Evolutionary conservation across 53 echinoderm and acorn worm genomes (phyloP), one percentile per base, ranked within the genome.

Genomic region (Stichopus horrens): DNA sequence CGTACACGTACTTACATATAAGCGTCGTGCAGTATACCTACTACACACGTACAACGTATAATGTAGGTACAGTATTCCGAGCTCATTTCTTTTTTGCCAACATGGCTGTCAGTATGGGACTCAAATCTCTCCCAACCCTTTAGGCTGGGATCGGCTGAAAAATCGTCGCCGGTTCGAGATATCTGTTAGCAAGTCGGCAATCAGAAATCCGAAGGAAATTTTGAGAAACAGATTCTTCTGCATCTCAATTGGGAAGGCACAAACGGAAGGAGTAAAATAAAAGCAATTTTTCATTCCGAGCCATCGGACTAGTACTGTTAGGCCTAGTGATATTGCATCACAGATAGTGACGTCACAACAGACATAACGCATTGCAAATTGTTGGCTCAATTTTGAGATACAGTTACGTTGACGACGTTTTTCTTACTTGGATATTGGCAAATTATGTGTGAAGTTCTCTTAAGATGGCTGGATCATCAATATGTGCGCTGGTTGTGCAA

Each of bases 141-240:
- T 85, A 85, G 85, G 85, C 66, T 85, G 85, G 85, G 85, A 85
- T 85, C 85, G 85, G 85, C 85, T 63, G 11, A 22, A 85, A 76
- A 10, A 85, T 66, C 85, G 7, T 85, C 21, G 85, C 85, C 85
- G 85, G 67, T 85, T 52, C 85, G 66, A 52, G 9, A 66, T 66
- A 11, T 85, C 19, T 85, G 85, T 59, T 63, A 63, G 52, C 85
- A 85, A 85, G 52, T 85, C 85, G 85, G 85, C 85, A 85, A 67
- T 66, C n/a, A 53, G 67, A 85, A 85, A 68, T 9, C 85, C 85
- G 52, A 85, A 85, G 85, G 85, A 63, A 63, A 85, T n/a, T 14
- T 85, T 65, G 85, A 37, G 71, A 51, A 13, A 66, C 60, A 85
- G 85, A 85, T 51, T 23, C 6, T 68, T 65, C 63, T 85, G 85